Evolutionary conservation across 2,888 invertebrate species (phyloP).

Genomic region (Xanthostigma xanthostigma): DNA sequence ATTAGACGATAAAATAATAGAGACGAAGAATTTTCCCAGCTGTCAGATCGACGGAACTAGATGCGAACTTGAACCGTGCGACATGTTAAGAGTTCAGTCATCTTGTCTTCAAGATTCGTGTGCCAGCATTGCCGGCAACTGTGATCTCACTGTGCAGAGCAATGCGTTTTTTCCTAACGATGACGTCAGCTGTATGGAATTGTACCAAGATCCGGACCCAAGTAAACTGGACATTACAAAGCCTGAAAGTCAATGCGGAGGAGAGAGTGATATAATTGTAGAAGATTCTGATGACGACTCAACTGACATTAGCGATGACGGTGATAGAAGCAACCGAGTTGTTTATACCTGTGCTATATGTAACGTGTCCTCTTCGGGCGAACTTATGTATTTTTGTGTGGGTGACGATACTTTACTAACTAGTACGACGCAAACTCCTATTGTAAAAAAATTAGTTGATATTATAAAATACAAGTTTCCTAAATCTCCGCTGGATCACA

Average conservation of each 20-base stretch:
- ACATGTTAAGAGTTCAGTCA: not conserved
- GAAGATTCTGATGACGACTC: constrained; percentile 26
- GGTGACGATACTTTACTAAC: constrained; percentile 24
- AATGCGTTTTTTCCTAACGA: not conserved
- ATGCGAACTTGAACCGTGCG: not conserved
- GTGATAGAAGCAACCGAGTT: constrained; percentile 14
- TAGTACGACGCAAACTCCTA: constrained; percentile 25
- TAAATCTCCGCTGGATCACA: constrained; percentile 13
- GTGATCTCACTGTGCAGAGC: not conserved
- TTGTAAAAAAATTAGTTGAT: constrained; percentile 20
- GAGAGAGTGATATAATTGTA: constrained; percentile 27
- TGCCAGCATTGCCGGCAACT: not conserved
- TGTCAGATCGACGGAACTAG: not conserved
- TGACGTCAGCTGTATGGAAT: not conserved
- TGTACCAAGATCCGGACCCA: not conserved
- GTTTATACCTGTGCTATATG: constrained; percentile 24
- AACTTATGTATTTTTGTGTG: constrained; percentile 25
- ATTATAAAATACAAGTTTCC: constrained; percentile 17
- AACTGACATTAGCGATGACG: constrained; percentile 20
- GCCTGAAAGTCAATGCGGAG: constrained; percentile 4
- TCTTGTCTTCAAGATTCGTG: not conserved
- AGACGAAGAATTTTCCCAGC: not conserved
- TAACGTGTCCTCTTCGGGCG: constrained; percentile 22
- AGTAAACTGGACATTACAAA: not conserved
- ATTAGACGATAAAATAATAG: not conserved